Conservation (phyloP, 2,797 vertebrate species). For the Glossophaga mutica region DNA sequence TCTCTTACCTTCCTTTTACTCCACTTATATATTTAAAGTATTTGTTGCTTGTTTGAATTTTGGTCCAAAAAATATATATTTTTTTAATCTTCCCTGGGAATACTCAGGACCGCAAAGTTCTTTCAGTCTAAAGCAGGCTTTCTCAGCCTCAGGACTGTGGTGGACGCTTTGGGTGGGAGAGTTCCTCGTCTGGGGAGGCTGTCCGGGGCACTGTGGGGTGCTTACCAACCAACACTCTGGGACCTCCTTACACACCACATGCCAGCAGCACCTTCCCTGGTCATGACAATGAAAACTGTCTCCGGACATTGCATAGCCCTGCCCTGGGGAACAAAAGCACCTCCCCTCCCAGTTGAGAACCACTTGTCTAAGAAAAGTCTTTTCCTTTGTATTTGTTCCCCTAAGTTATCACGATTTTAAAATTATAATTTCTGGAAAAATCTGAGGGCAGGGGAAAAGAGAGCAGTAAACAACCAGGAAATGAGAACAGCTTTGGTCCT, state of each 20-base stretch:
- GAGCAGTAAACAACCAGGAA: neutral
- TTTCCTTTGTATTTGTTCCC: neutral
- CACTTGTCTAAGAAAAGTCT: neutral
- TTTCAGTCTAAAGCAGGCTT: neutral
- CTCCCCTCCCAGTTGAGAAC: neutral
- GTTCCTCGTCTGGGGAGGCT: neutral
- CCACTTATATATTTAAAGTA: neutral
- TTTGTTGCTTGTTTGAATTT: neutral
- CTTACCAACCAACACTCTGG: neutral
- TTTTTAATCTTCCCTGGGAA: neutral
- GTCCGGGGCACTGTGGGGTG: neutral
- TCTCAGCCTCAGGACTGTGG: neutral
- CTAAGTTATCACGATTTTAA: neutral
- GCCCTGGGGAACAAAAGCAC: neutral
- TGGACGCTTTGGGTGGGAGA: neutral
- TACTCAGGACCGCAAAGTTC: neutral
- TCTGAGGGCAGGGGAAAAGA: neutral
- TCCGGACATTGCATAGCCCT: neutral
- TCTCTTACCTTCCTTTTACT: neutral
- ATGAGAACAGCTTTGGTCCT: neutral
- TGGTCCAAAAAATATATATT: neutral
- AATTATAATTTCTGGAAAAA: neutral
- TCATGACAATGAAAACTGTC: neutral
- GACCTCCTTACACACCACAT: neutral
- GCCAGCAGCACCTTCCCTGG: neutral